Base-by-base conservation (phyloP, 2,888 invertebrate genomes). In the Eurytoma adleriae region DNA sequence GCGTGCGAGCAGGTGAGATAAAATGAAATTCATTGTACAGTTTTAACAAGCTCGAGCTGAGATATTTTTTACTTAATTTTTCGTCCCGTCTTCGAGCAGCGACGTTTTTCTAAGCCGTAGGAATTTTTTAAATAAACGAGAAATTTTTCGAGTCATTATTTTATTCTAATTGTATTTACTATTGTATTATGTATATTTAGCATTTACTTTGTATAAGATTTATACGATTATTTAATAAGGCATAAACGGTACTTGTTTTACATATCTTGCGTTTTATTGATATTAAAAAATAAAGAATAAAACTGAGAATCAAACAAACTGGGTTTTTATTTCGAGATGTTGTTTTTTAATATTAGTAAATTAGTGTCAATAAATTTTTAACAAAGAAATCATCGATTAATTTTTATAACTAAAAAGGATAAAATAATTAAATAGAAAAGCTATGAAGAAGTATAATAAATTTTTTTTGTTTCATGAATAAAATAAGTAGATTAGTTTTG, bases 191-290 rank as follows among this genome's bases (percentile, higher is more conserved):
- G 71, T 71, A 71, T 52, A 67, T 66, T 66, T 67, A 74, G 52
- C 66, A 69, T 76, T 69, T 61, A 54, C 5, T 69, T 54, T 30
- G 24, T 75, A 76, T 40, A 61, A 69, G 52, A 69, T 69, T 18
- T 67, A 61, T 69, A 62, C 52, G 18, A 57, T 77, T 70, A 27
- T 64, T 73, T 74, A 67, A 50, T 69, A 74, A 69, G 69, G 64
- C 62, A 74, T 62, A 68, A 71, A 71, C 59, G 72, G 67, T 78
- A 69, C 62, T 79, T 79, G 69, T 79, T 79, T 69, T 74, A 74
- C 74, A 74, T 74, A 72, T 79, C 57, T 69, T 74, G 61, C 66
- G 50, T 78, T 78, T 40, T 71, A 62, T 73, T 61, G 48, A 57
- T 64, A 24, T 24, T 24, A 24, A 74, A 3, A 74, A 79, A 74